These are phyloP conservation scores for Archips xylosteana DNA, from an alignment of 2,888 invertebrate genomes.

Conservation along the genomic window DNA sequence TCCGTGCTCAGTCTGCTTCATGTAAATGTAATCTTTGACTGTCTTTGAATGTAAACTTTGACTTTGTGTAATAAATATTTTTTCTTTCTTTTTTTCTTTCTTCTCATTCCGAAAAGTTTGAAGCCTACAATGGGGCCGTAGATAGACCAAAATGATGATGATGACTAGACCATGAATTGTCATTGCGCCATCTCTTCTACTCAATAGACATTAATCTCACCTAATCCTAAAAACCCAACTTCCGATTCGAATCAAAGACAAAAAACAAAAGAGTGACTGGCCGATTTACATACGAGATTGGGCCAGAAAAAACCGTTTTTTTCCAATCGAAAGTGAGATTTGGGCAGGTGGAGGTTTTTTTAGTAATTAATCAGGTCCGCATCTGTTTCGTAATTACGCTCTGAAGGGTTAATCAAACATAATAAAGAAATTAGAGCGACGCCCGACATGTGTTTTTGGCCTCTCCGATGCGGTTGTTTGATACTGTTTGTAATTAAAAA, in stretches of 20 bases:
- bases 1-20: no score
- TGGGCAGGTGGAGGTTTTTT: constrained; percentile 48
- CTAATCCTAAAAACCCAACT: constrained; percentile 23
- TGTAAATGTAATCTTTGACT: no score
- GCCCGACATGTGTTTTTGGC: constrained; percentile 36
- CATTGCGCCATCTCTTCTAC: background rate
- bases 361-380: constrained; percentile 48
- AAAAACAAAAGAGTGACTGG: constrained; percentile 46
- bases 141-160: no score
- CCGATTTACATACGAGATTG: constrained; percentile 46
- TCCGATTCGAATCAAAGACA: constrained; percentile 36
- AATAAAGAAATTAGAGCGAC: constrained; percentile 50
- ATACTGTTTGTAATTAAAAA: constrained; percentile 34
- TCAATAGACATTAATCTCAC: constrained; percentile 16
- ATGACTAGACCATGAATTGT: no score
- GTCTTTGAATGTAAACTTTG: no score
- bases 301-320: constrained; percentile 33
- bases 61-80: no score
- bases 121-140: no score
- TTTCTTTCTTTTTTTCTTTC: no score
- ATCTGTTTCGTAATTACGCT: constrained; percentile 48
- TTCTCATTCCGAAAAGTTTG: no score
- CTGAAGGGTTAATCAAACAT: constrained; percentile 51
- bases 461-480: constrained; percentile 22
- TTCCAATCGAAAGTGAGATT: constrained; percentile 46